Evolutionary conservation across 2,797 vertebrate species (phyloP).

Genomic region (Lophotriccus pileatus): DNA sequence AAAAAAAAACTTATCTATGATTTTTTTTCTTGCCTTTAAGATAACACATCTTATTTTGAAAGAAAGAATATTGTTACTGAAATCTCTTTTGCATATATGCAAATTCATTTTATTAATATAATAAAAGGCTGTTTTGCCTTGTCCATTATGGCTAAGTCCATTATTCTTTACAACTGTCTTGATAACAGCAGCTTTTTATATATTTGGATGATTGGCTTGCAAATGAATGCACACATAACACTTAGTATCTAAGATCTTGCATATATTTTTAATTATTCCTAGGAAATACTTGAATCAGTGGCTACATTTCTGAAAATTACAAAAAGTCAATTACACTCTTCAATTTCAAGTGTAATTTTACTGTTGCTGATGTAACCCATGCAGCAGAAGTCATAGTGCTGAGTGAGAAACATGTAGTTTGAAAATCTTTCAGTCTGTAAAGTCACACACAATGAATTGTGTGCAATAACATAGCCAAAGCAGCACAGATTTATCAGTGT

Average conservation of each 20-base stretch:
- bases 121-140: neutral
- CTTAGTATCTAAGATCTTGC: neutral
- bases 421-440: neutral
- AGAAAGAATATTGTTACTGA: neutral
- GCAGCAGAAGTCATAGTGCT: neutral
- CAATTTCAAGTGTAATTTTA: neutral
- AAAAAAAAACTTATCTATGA: neutral
- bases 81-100: neutral
- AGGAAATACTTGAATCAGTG: neutral
- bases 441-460: neutral
- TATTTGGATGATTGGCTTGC: neutral
- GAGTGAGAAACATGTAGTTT: neutral
- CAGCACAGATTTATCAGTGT: neutral
- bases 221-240: neutral
- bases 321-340: neutral
- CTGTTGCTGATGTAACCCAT: neutral
- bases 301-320: neutral
- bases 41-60: neutral
- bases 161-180: neutral
- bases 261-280: neutral
- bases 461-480: neutral
- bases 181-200: neutral
- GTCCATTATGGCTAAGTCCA: neutral
- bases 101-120: neutral
- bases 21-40: neutral